Percentiles rank a stretch among this genome's conserved stretches.
These are phyloP conservation scores for Palaemon carinicauda DNA, from an alignment of 1,140 invertebrate genomes.

Conservation along the genomic window DNA sequence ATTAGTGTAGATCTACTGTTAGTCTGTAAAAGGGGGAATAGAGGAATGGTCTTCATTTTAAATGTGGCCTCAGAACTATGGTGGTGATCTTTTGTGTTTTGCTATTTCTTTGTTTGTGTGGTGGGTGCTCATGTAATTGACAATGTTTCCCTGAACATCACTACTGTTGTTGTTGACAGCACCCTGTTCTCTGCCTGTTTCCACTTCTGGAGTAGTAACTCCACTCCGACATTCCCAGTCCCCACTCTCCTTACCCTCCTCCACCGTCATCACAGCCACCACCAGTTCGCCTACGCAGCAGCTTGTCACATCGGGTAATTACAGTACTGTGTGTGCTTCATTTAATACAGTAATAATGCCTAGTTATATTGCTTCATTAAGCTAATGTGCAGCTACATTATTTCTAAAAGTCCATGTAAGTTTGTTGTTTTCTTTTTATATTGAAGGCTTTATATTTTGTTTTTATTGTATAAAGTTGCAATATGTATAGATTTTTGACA, in stretches of 20 bases:
- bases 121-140: no score
- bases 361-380: no score
- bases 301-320: not conserved
- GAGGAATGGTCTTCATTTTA: not conserved
- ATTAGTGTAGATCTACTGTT: no score
- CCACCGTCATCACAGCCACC: conserved; percentile 75
- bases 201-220: conserved; percentile 3
- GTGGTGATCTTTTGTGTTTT: not conserved
- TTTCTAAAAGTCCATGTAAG: no score
- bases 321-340: not conserved
- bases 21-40: not conserved
- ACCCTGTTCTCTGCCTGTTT: conserved; percentile 22
- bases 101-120: not conserved
- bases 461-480: no score
- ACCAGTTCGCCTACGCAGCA: not conserved
- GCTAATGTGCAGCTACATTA: no score
- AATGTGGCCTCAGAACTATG: not conserved
- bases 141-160: no score
- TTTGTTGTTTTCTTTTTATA: no score
- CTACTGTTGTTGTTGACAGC: not conserved
- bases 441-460: no score
- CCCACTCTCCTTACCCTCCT: conserved; percentile 67
- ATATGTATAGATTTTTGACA: no score
- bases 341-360: not conserved
- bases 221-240: conserved; percentile 48